Conservation (phyloP, 2,888 invertebrate genomes). For the Euphydryas editha region DNA sequence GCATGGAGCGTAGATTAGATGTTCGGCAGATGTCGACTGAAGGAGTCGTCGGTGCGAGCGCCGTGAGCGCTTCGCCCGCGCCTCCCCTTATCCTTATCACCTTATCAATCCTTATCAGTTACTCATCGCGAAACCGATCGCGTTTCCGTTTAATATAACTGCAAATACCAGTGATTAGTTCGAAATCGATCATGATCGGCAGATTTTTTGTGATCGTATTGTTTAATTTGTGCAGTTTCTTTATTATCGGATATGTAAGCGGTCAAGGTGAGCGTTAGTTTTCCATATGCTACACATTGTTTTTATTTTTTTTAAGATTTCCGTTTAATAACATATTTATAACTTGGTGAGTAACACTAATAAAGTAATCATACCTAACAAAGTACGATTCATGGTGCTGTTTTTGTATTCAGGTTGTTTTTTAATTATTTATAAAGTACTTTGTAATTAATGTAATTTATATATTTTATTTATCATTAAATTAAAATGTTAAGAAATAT, state of each 20-base stretch:
- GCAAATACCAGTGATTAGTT: constrained; percentile 53
- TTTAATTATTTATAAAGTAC: background rate
- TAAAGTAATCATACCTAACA: background rate
- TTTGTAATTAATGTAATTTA: background rate
- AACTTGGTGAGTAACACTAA: background rate
- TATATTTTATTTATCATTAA: background rate
- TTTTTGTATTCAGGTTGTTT: background rate
- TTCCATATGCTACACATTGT: constrained; percentile 23
- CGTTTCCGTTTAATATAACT: constrained; percentile 60
- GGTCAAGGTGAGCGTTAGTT: constrained; percentile 66
- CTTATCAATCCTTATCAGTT: constrained; percentile 77
- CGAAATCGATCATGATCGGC: constrained; percentile 61
- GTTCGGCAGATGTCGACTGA: constrained; percentile 68
- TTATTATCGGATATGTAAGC: constrained; percentile 57
- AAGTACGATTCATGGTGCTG: background rate
- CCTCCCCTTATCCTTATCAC: constrained; percentile 56
- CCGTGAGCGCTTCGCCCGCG: constrained; percentile 51
- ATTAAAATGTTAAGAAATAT: no score
- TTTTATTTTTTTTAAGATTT: constrained; percentile 21
- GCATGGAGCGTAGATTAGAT: constrained; percentile 53
- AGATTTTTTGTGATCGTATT: constrained; percentile 52
- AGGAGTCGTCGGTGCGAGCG: constrained; percentile 62
- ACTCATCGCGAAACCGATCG: constrained; percentile 78
- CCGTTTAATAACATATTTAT: constrained; percentile 16
- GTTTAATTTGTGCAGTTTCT: constrained; percentile 58